These are phyloP conservation scores for Megalops atlanticus DNA, from an alignment of 2,113 vertebrate genomes.

Conservation along the genomic window DNA sequence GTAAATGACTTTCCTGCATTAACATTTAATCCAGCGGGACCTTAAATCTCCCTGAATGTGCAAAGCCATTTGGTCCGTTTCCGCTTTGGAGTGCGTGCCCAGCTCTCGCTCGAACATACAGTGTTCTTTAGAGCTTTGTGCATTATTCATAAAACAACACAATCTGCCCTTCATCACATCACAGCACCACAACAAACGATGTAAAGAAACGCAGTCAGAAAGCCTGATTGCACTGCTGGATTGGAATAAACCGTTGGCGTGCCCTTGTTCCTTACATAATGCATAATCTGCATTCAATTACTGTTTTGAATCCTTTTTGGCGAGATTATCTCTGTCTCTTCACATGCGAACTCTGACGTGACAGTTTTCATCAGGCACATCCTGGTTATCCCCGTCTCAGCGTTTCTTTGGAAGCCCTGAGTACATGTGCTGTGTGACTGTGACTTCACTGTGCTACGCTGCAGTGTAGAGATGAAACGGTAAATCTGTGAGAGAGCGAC, in stretches of 20 bases:
- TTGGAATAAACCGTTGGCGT: slow-evolving; percentile 25
- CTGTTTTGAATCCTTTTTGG: slow-evolving; percentile 21
- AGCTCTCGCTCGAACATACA: not conserved
- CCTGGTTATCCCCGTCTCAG: not conserved
- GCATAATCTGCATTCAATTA: slow-evolving; percentile 26
- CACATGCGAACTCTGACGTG: not conserved
- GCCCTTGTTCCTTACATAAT: slow-evolving; percentile 34
- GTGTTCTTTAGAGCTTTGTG: not conserved
- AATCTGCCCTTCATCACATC: not conserved
- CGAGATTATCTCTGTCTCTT: slow-evolving; percentile 3
- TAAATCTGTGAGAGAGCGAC: too few species aligned
- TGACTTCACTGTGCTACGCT: not conserved
- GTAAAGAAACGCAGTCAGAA: not conserved
- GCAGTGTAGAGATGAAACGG: too few species aligned
- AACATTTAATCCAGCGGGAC: not conserved
- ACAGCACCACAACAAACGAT: not conserved
- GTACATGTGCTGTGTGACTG: not conserved
- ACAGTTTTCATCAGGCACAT: not conserved
- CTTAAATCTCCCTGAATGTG: not conserved
- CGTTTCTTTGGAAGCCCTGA: not conserved
- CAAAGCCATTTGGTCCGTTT: not conserved
- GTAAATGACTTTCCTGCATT: not conserved
- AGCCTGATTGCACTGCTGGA: slow-evolving; percentile 21
- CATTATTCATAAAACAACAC: not conserved
- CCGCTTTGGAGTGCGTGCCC: not conserved